Percentiles rank a stretch among this genome's conserved stretches.
phyloP scores from a whole-genome alignment of 2,888 invertebrate genomes.

The Bellardia pandia region DNA sequence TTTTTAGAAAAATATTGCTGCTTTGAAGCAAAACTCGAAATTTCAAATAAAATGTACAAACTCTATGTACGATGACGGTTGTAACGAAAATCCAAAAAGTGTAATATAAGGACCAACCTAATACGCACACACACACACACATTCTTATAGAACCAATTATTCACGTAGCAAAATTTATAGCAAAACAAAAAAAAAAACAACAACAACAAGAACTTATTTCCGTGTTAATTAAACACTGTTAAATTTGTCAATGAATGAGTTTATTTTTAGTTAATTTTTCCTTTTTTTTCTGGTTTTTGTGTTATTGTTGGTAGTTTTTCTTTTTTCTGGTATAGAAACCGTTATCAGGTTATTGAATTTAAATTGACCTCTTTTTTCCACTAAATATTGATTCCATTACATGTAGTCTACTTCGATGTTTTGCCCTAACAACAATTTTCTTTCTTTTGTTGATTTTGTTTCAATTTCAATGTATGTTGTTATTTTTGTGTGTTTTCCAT shows the following conservation, averaged over 20 bases:
- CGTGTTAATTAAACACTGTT: conserved; percentile 28
- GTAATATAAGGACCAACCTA: too few species aligned
- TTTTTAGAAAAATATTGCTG: too few species aligned
- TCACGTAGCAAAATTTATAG: not conserved
- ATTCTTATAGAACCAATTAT: not conserved
- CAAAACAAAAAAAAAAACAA: not conserved
- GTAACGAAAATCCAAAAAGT: too few species aligned
- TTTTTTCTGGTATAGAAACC: conserved; percentile 1
- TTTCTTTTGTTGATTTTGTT: not conserved
- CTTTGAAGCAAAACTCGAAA: too few species aligned
- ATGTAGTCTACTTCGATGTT: conserved; percentile 25
- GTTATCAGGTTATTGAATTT: conserved; percentile 70
- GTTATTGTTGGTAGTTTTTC: not conserved
- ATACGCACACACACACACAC: not conserved
- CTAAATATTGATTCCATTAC: conserved; percentile 56
- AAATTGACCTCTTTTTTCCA: conserved; percentile 66
- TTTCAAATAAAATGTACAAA: too few species aligned
- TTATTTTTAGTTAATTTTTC: not conserved
- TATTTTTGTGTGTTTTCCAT: conserved; percentile 42
- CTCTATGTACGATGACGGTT: too few species aligned
- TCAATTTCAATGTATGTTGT: not conserved
- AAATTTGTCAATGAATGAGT: not conserved
- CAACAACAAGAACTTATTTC: conserved; percentile 25
- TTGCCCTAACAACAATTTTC: not conserved
- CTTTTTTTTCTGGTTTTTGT: not conserved